Evolutionary conservation across 2,888 invertebrate species (phyloP), one percentile per base, ranked within the genome.

Genomic region (Xanthia togata): DNA sequence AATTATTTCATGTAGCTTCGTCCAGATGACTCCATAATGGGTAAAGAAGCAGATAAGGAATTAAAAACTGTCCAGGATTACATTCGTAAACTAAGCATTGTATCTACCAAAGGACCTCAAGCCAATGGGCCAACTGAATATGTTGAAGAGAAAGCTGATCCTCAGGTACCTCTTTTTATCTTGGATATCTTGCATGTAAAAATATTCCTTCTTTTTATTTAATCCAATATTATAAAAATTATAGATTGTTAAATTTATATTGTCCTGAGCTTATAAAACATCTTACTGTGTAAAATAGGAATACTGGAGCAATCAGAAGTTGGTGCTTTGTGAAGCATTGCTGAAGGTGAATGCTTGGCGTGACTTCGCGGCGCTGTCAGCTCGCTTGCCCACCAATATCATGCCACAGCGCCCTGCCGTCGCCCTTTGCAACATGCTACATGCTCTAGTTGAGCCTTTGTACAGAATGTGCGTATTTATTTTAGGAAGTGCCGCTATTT

Each of bases 331-430:
- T 89, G 98, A 99, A 93, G 99, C 99, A 0, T 95, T 99, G 68
- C 93, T 99, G 14, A 97, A 97, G 83, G 97, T 99, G 85, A 99
- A 99, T 2, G 99, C 99, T 88, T 99, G 99, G 99, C 97, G 97
- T 31, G 98, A 98, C 90, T 99, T 99, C 5, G 97, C 98, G 81
- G 97, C 97, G 84, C 96, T 99, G 77, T 97, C 98, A 47, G 98
- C 98, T 87, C 97, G 98, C 73, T 96, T 99, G 81, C 99, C 99
- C 0, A 98, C 98, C 76, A 98, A 98, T 85, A 97, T 98, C 17
- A 97, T 98, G 82, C 98, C 98, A 57, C 97, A 98, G 90, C 97
- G 98, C 70, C 98, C 98, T 0, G 98, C 99, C 4, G 94, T 97
- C 73, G 98, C 98, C 3, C 95, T 99, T 26, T 98, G 98, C 91